Percentiles rank a stretch among this genome's conserved stretches.
Conservation (phyloP, 30 jellyfish, hydroid and myxozoan species). For the Clytia hemisphaerica region DNA sequence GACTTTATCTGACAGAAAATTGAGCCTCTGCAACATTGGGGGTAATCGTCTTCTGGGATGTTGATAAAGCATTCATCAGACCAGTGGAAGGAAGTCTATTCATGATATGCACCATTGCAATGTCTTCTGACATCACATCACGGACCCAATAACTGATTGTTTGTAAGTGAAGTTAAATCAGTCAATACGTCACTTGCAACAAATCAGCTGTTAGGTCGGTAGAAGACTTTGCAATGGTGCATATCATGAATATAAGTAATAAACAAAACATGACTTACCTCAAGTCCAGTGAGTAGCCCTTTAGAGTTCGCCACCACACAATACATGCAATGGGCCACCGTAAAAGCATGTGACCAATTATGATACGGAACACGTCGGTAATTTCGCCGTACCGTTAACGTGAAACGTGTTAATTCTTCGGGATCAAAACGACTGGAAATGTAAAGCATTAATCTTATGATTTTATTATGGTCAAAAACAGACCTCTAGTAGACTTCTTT, state of each 20-base stretch:
- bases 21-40: too few relatives aligned
- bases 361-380: constrained; percentile 98
- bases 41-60: too few relatives aligned
- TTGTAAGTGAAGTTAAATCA: too few relatives aligned
- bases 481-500: background rate
- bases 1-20: too few relatives aligned
- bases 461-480: background rate
- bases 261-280: constrained; percentile 35
- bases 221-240: too few relatives aligned
- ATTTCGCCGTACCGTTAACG: constrained; percentile 84
- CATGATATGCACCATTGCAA: too few relatives aligned
- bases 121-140: too few relatives aligned
- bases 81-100: too few relatives aligned
- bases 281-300: constrained; percentile 67
- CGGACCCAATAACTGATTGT: too few relatives aligned
- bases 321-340: constrained; percentile 96
- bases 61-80: too few relatives aligned
- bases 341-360: constrained; percentile 94
- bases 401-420: constrained; percentile 73
- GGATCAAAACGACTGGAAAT: constrained; percentile 65
- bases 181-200: too few relatives aligned
- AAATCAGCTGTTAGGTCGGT: too few relatives aligned
- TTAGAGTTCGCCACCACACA: constrained; percentile 72
- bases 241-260: background rate
- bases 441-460: background rate